These are phyloP conservation scores for Scaptomyza polygonia DNA, from an alignment of 2,888 invertebrate species.

Conservation along the genomic window DNA sequence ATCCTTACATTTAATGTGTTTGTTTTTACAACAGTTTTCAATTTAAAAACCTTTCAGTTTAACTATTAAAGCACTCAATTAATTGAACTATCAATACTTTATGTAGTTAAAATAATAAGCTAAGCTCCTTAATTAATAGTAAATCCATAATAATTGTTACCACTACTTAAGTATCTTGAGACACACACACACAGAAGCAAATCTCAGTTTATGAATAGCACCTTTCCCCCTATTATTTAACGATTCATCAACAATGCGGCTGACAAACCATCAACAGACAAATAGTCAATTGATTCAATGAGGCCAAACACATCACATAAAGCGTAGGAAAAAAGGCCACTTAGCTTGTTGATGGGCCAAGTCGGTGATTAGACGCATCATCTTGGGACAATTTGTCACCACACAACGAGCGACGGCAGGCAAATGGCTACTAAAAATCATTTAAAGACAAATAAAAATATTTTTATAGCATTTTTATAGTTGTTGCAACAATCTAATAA, in stretches of 20 bases:
- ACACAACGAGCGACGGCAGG: slow-evolving; percentile 59
- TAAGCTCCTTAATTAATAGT: too few species aligned
- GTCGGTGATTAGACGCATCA: slow-evolving; percentile 73
- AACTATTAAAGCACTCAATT: too few species aligned
- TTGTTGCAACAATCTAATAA: slow-evolving; percentile 83
- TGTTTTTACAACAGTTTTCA: too few species aligned
- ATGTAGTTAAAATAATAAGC: too few species aligned
- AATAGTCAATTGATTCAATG: slow-evolving; percentile 62
- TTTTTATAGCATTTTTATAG: slow-evolving; percentile 81
- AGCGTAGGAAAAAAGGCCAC: slow-evolving; percentile 8
- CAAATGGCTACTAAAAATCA: slow-evolving; percentile 73
- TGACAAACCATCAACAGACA: slow-evolving; percentile 37
- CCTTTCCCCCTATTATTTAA: slow-evolving; percentile 15
- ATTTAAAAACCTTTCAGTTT: too few species aligned
- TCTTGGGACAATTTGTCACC: slow-evolving; percentile 79
- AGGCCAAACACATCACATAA: slow-evolving; percentile 32
- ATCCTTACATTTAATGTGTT: too few species aligned
- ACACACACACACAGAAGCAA: slow-evolving; percentile 9
- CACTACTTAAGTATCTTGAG: neutral
- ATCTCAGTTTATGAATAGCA: neutral
- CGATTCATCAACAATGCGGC: slow-evolving; percentile 39
- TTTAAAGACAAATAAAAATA: slow-evolving; percentile 80
- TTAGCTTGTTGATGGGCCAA: slow-evolving; percentile 50
- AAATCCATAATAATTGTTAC: neutral
- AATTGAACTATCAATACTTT: too few species aligned